These are phyloP conservation scores for Chiloscyllium punctatum DNA, from an alignment of 2,797 vertebrate genomes.

Conservation along the genomic window DNA sequence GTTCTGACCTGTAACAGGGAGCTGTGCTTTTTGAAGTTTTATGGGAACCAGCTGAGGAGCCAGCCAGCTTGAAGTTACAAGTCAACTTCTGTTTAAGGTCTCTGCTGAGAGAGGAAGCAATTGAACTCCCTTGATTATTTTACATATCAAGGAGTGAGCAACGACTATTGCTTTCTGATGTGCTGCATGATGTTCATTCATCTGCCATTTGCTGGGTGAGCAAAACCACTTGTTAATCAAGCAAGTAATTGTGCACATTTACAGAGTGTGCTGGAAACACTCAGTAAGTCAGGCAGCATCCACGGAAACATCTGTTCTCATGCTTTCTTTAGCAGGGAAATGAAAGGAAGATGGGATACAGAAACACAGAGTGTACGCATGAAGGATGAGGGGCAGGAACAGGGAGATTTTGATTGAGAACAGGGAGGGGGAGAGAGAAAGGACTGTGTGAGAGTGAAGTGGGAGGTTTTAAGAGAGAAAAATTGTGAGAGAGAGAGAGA, in stretches of 20 bases:
- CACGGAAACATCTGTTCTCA: background rate
- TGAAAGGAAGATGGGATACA: too few relatives aligned
- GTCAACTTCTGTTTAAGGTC: background rate
- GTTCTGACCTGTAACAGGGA: background rate
- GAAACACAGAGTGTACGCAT: too few relatives aligned
- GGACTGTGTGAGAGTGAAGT: too few relatives aligned
- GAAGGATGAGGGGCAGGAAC: too few relatives aligned
- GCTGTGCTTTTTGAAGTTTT: slow-evolving; percentile 18
- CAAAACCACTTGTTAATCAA: background rate
- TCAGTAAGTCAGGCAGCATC: background rate
- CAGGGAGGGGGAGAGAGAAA: too few relatives aligned
- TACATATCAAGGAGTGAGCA: background rate
- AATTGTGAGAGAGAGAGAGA: too few relatives aligned
- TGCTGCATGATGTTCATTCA: background rate
- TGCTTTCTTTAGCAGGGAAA: too few relatives aligned
- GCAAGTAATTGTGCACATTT: background rate
- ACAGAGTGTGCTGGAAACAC: background rate
- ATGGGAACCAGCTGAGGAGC: slow-evolving; percentile 22
- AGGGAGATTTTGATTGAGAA: too few relatives aligned
- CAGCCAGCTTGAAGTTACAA: background rate
- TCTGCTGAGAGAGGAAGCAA: background rate
- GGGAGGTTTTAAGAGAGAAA: too few relatives aligned
- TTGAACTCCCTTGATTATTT: background rate
- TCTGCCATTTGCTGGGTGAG: background rate
- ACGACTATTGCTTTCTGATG: background rate